Percentiles rank a stretch among this genome's conserved stretches.
Conservation (phyloP, 2,113 vertebrate species). For the Desmodus rotundus region DNA sequence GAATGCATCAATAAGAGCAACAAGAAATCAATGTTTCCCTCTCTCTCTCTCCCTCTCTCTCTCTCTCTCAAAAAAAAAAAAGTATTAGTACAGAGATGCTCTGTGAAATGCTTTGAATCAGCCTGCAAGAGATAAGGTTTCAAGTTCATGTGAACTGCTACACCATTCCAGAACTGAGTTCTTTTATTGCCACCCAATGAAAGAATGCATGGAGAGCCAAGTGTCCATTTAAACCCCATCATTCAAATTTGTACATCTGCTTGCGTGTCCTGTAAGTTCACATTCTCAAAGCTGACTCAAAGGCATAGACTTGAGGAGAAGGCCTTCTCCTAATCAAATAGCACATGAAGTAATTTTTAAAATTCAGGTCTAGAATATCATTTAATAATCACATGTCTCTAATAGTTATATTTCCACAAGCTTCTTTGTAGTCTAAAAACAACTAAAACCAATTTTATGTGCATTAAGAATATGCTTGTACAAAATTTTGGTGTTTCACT, state of each 20-base stretch:
- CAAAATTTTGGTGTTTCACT: constrained; percentile 9
- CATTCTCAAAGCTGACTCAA: not conserved
- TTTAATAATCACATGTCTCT: not conserved
- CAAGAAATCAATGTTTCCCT: too few species aligned
- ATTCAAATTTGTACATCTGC: not conserved
- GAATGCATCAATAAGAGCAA: too few species aligned
- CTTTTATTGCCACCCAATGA: not conserved
- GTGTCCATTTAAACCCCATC: not conserved
- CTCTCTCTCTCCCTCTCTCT: too few species aligned
- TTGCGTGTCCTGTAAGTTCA: not conserved
- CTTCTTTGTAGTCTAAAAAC: not conserved
- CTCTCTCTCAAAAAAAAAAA: not conserved
- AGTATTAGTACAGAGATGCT: not conserved
- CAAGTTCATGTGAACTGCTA: not conserved
- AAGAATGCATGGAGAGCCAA: not conserved
- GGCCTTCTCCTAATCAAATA: constrained; percentile 13
- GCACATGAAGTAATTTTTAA: constrained; percentile 1
- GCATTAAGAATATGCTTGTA: not conserved
- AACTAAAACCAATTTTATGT: constrained; percentile 17
- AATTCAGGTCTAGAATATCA: constrained; percentile 17
- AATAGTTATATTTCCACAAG: constrained; percentile 25
- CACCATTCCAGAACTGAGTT: constrained; percentile 6
- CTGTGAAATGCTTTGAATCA: constrained; percentile 14
- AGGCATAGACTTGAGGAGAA: not conserved
- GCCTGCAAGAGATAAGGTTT: constrained; percentile 25